Evolutionary conservation across 2,888 invertebrate genomes (phyloP).

Genomic region (Malthinus flaveolus): DNA sequence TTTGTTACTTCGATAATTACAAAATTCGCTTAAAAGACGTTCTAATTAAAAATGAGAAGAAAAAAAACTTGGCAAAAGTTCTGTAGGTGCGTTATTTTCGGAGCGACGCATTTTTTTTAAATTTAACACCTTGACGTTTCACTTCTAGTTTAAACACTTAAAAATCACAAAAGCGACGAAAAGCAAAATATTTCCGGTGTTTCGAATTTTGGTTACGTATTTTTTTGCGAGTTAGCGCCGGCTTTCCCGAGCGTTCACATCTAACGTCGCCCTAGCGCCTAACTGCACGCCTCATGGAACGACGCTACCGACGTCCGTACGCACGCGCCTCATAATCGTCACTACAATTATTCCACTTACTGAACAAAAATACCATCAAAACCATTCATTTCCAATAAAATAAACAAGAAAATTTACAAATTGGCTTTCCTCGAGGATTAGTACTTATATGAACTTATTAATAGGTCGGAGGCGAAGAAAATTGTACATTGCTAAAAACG

Average conservation of each 20-base stretch:
- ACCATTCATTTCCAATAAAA: constrained; percentile 10
- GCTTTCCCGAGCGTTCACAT: constrained; percentile 19
- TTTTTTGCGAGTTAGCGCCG: constrained; percentile 17
- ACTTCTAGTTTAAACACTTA: no score
- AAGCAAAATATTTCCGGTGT: constrained; percentile 20
- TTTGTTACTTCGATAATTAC: no score
- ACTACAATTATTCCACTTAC: constrained; percentile 24
- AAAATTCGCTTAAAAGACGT: no score
- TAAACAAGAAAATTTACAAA: not conserved
- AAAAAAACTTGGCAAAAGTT: no score
- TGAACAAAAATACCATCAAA: constrained; percentile 22
- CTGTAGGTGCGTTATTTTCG: no score
- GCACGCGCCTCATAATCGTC: constrained; percentile 21
- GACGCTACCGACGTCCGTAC: constrained; percentile 31
- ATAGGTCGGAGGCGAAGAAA: no score
- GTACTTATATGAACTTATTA: no score
- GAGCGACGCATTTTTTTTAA: no score
- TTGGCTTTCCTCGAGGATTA: not conserved
- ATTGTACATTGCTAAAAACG: no score
- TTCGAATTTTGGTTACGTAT: constrained; percentile 1
- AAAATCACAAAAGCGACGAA: no score
- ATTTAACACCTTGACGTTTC: no score
- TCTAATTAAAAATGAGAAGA: no score
- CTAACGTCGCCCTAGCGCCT: constrained; percentile 22
- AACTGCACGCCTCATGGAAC: constrained; percentile 25